Percentiles rank a stretch among this genome's conserved stretches.
Evolutionary conservation across 2,797 vertebrate genomes (phyloP).

Genomic region (Hemitrygon akajei): DNA sequence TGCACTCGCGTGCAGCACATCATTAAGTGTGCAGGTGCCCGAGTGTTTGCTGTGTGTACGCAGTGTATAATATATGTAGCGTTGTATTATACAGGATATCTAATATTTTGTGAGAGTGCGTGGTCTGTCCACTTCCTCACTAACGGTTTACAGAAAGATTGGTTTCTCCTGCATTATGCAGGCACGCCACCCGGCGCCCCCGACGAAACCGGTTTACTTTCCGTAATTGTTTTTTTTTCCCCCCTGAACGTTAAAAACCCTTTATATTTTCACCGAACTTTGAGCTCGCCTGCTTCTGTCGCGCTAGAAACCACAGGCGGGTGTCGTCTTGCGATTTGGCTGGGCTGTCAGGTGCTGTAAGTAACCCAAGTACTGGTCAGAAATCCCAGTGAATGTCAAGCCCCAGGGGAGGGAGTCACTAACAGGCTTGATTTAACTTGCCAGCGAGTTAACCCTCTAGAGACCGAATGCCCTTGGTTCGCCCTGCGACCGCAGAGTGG

Average conservation of each 20-base stretch:
- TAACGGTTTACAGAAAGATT: neutral
- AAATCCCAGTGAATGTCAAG: neutral
- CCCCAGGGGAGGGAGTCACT: neutral
- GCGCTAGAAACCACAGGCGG: neutral
- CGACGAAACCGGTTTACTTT: neutral
- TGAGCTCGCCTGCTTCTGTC: too few relatives aligned
- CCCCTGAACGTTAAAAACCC: too few relatives aligned
- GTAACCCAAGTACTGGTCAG: neutral
- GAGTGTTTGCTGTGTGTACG: neutral
- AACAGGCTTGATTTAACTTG: neutral
- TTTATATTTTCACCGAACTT: neutral
- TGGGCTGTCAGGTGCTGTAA: neutral
- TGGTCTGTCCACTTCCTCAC: neutral
- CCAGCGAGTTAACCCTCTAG: neutral
- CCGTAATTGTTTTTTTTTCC: neutral
- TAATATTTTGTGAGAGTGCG: neutral
- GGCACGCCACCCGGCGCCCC: too few relatives aligned
- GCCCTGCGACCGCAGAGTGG: neutral
- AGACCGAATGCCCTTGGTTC: neutral
- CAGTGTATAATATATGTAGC: too few relatives aligned
- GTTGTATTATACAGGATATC: too few relatives aligned
- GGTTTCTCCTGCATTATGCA: too few relatives aligned
- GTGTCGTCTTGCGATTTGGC: neutral
- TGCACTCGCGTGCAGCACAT: too few relatives aligned
- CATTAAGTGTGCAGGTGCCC: neutral